phyloP scores from a whole-genome alignment of 1,140 invertebrate genomes.

The Arctopsyche grandis region DNA sequence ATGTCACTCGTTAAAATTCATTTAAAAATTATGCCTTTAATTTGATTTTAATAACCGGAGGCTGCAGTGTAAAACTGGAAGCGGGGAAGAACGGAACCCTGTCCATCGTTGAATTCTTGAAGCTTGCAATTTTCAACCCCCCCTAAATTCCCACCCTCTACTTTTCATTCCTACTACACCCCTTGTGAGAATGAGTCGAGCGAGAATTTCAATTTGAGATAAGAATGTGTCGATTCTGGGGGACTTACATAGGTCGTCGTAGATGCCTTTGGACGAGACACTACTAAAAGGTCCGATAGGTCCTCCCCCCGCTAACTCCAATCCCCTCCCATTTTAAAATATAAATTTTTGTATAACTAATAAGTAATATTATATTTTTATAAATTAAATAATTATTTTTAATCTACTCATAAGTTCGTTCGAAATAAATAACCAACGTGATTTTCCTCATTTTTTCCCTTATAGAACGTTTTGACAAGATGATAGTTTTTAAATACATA shows the following conservation, averaged over 20 bases:
- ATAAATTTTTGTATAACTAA: no score
- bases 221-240: conserved; percentile 54
- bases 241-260: background rate
- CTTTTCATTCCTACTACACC: background rate
- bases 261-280: conserved; percentile 38
- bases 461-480: no score
- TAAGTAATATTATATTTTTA: no score
- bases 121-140: background rate
- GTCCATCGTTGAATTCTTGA: background rate
- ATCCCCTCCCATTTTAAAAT: background rate
- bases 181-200: conserved; percentile 38
- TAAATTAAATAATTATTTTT: no score
- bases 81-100: background rate
- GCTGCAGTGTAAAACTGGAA: background rate
- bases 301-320: background rate
- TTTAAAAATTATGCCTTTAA: conserved; percentile 43
- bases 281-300: background rate
- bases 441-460: no score
- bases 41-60: conserved; percentile 52
- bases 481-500: no score
- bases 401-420: no score
- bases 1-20: conserved; percentile 44
- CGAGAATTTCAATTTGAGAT: conserved; percentile 56
- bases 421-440: no score
- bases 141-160: background rate